Evolutionary conservation across 2,797 vertebrate species (phyloP).

Genomic region (Myripristis jacobus): DNA sequence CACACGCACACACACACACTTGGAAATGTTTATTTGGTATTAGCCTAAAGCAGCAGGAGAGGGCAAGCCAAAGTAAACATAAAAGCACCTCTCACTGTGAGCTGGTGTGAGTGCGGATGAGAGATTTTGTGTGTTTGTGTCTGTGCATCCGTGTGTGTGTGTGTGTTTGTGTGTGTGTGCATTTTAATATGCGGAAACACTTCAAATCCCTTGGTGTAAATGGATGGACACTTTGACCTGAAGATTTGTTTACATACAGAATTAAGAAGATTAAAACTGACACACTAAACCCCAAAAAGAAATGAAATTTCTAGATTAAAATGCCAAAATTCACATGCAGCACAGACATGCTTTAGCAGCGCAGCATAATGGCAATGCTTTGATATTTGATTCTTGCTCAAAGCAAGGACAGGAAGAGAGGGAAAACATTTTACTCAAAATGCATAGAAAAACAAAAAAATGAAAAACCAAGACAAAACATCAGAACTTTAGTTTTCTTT

Average conservation of each 20-base stretch:
- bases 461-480: neutral
- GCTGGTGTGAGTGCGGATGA: neutral
- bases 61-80: constrained; percentile 31
- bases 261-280: constrained; percentile 53
- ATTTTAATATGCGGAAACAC: neutral
- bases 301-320: constrained; percentile 32
- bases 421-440: no score
- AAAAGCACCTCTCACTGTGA: constrained; percentile 23
- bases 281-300: constrained; percentile 21
- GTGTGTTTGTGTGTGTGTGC: constrained; percentile 14
- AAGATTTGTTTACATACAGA: constrained; percentile 42
- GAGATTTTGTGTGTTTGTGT: constrained; percentile 20
- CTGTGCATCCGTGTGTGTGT: neutral
- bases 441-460: no score
- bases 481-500: neutral
- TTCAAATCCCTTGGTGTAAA: constrained; percentile 24
- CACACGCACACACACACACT: neutral
- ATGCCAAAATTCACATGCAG: constrained; percentile 11
- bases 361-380: neutral
- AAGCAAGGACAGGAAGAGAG: neutral
- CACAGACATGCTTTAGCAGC: neutral
- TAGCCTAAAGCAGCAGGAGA: constrained; percentile 25
- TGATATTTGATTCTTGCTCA: neutral
- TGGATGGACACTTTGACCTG: constrained; percentile 44
- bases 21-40: constrained; percentile 31